These are phyloP conservation scores for Hypocryptadius cinnamomeus DNA, from an alignment of 2,113 vertebrate species.

Conservation along the genomic window DNA sequence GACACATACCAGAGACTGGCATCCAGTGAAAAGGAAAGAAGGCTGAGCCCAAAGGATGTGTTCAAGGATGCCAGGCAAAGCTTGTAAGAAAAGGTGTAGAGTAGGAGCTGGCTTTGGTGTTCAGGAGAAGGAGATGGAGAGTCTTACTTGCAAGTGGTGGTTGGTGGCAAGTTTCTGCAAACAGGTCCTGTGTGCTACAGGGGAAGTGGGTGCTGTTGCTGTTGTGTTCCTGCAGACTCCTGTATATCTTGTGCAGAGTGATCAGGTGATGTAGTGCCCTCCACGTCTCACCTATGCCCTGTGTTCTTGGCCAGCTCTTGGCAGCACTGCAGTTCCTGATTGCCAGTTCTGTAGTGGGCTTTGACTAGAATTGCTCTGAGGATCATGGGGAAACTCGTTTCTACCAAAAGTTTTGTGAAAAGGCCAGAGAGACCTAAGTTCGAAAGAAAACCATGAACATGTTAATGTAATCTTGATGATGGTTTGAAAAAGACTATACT, in stretches of 20 bases:
- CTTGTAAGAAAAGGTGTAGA: not conserved
- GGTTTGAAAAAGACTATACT: not conserved
- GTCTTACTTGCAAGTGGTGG: not conserved
- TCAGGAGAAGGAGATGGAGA: not conserved
- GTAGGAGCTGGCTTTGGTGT: not conserved
- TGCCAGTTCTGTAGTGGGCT: not conserved
- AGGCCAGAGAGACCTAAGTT: not conserved
- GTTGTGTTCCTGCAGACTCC: not conserved
- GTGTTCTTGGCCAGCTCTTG: not conserved
- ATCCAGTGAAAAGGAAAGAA: not conserved
- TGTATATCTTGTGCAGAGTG: not conserved
- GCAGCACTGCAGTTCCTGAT: not conserved
- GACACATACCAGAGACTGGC: not conserved
- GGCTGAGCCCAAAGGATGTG: not conserved
- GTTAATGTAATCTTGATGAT: not conserved
- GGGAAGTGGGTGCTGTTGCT: not conserved
- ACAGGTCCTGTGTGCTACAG: not conserved
- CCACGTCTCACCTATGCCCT: rapidly evolving
- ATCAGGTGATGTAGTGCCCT: not conserved
- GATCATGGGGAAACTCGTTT: not conserved
- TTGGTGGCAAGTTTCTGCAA: not conserved
- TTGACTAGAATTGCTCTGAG: not conserved
- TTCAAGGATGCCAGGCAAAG: not conserved
- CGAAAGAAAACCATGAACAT: not conserved
- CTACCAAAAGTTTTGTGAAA: not conserved